These are phyloP conservation scores for Huso huso DNA, from an alignment of 2,797 vertebrate species.

Conservation along the genomic window DNA sequence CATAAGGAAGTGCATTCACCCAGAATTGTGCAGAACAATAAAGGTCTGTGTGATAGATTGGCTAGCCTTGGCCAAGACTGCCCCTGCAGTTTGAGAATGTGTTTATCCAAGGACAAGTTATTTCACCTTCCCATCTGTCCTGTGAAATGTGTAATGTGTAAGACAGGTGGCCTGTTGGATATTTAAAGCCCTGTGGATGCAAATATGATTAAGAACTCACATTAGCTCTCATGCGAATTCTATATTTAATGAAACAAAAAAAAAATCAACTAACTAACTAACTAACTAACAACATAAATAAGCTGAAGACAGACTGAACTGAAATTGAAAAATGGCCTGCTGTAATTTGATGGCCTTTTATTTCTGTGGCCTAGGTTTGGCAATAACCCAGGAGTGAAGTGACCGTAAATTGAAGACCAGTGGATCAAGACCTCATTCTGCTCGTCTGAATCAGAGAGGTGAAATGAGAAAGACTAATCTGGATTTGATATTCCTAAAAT, in stretches of 20 bases:
- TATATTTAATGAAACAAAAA: conserved; percentile 26
- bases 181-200: conserved; percentile 70
- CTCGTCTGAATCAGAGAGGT: too few relatives aligned
- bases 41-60: conserved; percentile 41
- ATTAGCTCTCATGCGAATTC: conserved; percentile 48
- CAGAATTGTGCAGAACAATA: conserved; percentile 10
- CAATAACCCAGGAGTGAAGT: conserved; percentile 25
- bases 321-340: conserved; percentile 14
- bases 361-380: conserved; percentile 18
- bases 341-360: conserved; percentile 18
- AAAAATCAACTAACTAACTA: conserved; percentile 12
- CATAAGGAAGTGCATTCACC: background rate
- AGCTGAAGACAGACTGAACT: conserved; percentile 14
- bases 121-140: conserved; percentile 82
- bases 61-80: conserved; percentile 47
- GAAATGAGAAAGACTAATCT: too few relatives aligned
- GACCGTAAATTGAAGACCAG: conserved; percentile 1
- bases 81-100: conserved; percentile 53
- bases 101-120: conserved; percentile 74
- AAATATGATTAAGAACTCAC: conserved; percentile 81
- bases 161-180: conserved; percentile 79
- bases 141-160: conserved; percentile 72
- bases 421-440: too few relatives aligned
- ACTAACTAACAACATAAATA: conserved; percentile 21
- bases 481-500: too few relatives aligned